phyloP scores from a whole-genome alignment of 1,140 invertebrate species.

The Spodoptera frugiperda region DNA sequence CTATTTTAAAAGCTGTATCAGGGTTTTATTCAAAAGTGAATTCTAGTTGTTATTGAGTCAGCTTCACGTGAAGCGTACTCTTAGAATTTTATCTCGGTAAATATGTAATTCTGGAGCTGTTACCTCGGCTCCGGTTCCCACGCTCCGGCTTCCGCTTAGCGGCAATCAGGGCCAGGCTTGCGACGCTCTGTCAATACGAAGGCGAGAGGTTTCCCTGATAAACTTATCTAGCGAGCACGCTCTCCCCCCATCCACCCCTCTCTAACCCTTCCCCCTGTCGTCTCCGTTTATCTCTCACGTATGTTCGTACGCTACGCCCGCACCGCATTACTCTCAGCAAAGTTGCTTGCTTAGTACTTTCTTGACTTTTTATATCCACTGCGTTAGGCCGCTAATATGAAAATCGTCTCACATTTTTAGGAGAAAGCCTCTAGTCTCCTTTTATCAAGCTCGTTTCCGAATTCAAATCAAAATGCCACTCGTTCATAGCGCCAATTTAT shows the following conservation, averaged over 20 bases:
- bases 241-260: slow-evolving; percentile 51
- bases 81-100: slow-evolving; percentile 58
- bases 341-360: slow-evolving; percentile 61
- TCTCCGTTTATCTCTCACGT: slow-evolving; percentile 79
- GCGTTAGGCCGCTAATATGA: slow-evolving; percentile 53
- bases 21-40: slow-evolving; percentile 18
- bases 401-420: slow-evolving; percentile 41
- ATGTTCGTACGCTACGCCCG: slow-evolving; percentile 67
- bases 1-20: slow-evolving; percentile 9
- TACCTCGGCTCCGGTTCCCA: slow-evolving; percentile 73
- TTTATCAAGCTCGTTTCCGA: slow-evolving; percentile 49
- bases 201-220: slow-evolving; percentile 83
- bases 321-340: slow-evolving; percentile 63
- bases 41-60: slow-evolving; percentile 25
- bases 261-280: slow-evolving; percentile 60
- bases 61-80: slow-evolving; percentile 32
- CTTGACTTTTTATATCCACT: slow-evolving; percentile 60
- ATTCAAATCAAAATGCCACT: slow-evolving; percentile 50
- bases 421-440: slow-evolving; percentile 43
- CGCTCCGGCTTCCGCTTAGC: slow-evolving; percentile 76
- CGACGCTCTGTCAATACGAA: slow-evolving; percentile 83
- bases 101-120: slow-evolving; percentile 63
- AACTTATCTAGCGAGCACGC: slow-evolving; percentile 77
- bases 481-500: slow-evolving; percentile 57
- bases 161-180: slow-evolving; percentile 80